These are phyloP conservation scores for Jordanella pulchra DNA, from an alignment of 2,797 vertebrate genomes.

Conservation along the genomic window DNA sequence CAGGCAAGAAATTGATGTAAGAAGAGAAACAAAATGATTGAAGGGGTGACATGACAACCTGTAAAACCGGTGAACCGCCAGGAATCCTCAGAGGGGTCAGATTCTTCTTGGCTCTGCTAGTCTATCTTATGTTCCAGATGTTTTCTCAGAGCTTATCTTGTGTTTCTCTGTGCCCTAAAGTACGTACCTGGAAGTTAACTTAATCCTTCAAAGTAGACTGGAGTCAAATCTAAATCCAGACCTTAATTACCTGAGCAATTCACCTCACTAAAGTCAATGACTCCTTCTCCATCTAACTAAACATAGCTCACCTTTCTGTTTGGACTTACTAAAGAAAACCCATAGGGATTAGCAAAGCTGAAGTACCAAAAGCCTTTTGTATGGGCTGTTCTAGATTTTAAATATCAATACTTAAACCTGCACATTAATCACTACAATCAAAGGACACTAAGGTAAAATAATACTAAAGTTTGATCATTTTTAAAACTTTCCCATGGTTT, in stretches of 20 bases:
- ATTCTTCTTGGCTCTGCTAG: too few species aligned
- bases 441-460: background rate
- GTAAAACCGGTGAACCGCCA: too few species aligned
- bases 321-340: background rate
- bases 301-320: background rate
- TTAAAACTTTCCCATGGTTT: background rate
- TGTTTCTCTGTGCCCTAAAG: background rate
- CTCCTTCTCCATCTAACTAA: background rate
- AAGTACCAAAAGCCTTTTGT: background rate
- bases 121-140: too few species aligned
- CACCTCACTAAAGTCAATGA: background rate
- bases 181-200: background rate
- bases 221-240: too few species aligned
- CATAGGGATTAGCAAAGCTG: background rate
- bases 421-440: background rate
- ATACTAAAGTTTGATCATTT: background rate
- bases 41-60: too few species aligned
- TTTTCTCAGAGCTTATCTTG: too few species aligned
- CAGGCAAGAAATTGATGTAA: background rate
- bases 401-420: background rate
- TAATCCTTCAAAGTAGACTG: background rate
- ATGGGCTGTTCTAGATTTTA: background rate
- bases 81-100: too few species aligned
- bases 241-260: background rate
- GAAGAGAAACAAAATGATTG: background rate